Conservation (phyloP, 1,140 invertebrate species). For the Diabrotica undecimpunctata region DNA sequence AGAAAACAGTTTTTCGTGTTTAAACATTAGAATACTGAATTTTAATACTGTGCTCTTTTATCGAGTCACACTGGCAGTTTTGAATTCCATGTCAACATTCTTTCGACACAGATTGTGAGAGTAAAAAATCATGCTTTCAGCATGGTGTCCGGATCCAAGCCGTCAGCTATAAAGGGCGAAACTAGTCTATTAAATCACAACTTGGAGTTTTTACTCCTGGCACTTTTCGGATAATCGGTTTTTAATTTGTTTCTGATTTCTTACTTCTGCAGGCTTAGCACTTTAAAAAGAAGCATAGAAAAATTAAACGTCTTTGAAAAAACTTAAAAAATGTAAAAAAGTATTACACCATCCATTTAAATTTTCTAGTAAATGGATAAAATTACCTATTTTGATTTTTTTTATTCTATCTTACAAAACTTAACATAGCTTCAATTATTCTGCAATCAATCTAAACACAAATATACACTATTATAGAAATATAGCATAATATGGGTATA, state of each 20-base stretch:
- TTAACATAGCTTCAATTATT: no score
- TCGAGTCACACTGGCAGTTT: not conserved
- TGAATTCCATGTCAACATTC: not conserved
- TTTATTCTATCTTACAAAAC: no score
- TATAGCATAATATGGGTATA: no score
- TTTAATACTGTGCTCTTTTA: not conserved
- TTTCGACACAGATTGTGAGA: not conserved
- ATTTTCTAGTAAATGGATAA: no score
- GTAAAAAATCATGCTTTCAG: not conserved
- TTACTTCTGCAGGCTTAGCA: not conserved
- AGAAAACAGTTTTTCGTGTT: no score
- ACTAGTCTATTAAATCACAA: constrained; percentile 7
- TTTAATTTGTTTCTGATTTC: constrained; percentile 1
- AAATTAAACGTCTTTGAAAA: not conserved
- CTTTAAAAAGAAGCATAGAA: not conserved
- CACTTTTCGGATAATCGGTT: constrained; percentile 1
- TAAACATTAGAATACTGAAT: no score
- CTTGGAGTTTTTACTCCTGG: not conserved
- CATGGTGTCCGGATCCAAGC: not conserved
- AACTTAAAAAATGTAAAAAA: no score
- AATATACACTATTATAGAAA: no score
- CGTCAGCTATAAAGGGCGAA: constrained; percentile 7
- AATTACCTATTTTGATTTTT: not conserved
- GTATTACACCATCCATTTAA: no score
- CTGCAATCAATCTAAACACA: no score